Percentiles rank a stretch among this genome's conserved stretches.
These are phyloP conservation scores for Forficula auricularia DNA, from an alignment of 1,140 invertebrate species.

Conservation along the genomic window DNA sequence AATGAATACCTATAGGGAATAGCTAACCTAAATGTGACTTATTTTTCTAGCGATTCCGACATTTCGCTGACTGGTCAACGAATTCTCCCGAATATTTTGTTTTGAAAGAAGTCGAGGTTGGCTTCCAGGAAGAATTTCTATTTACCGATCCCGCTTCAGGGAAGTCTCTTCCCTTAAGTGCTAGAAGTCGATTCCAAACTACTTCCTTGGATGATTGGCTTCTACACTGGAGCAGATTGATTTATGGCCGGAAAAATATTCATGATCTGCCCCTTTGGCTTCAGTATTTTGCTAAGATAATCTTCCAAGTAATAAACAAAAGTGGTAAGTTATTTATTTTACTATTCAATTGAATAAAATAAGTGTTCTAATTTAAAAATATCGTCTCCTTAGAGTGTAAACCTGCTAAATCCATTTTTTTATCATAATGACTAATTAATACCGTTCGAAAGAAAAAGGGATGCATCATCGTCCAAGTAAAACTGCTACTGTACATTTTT, in stretches of 20 bases:
- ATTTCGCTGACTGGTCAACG: constrained; percentile 52
- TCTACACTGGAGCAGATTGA: constrained; percentile 39
- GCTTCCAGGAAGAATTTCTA: constrained; percentile 45
- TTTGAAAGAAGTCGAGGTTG: constrained; percentile 42
- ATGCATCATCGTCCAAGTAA: too few relatives aligned
- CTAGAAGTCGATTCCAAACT: not conserved
- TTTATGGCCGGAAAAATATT: constrained; percentile 33
- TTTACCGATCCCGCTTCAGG: constrained; percentile 14
- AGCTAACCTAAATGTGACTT: too few relatives aligned
- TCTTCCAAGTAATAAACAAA: constrained; percentile 51
- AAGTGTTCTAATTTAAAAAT: too few relatives aligned
- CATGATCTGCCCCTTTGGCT: constrained; percentile 46
- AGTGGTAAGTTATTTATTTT: constrained; percentile 28
- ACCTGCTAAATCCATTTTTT: too few relatives aligned
- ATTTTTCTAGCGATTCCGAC: constrained; percentile 48
- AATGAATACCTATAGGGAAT: too few relatives aligned
- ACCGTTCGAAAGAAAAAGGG: too few relatives aligned
- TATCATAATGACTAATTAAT: too few relatives aligned
- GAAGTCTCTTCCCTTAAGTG: constrained; percentile 25
- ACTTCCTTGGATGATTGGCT: constrained; percentile 37
- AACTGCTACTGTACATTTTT: too few relatives aligned
- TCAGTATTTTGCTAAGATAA: constrained; percentile 48
- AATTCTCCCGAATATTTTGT: constrained; percentile 49
- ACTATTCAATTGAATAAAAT: too few relatives aligned
- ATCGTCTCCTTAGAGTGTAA: too few relatives aligned